These are phyloP conservation scores for Cacoxenus indagator DNA, from an alignment of 2,888 invertebrate genomes.

Conservation along the genomic window DNA sequence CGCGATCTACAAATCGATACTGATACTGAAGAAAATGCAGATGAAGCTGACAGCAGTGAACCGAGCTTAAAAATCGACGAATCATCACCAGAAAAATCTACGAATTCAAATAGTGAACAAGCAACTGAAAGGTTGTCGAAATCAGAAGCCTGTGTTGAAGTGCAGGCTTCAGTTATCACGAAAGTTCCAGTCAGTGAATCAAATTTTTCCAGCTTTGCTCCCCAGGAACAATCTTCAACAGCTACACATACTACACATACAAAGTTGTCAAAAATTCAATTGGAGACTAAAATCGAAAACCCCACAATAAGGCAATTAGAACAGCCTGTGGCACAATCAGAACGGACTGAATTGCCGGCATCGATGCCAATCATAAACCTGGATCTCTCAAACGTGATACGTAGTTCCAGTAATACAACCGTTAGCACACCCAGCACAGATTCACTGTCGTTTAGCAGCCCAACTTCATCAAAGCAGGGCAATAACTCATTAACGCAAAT, in stretches of 20 bases:
- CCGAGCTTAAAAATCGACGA: slow-evolving; percentile 66
- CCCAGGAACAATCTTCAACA: neutral
- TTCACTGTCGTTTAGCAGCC: slow-evolving; percentile 52
- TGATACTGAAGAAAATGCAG: slow-evolving; percentile 84
- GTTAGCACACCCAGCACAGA: slow-evolving; percentile 35
- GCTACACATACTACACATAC: neutral
- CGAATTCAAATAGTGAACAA: slow-evolving; percentile 11
- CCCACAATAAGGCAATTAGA: slow-evolving; percentile 63
- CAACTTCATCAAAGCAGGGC: slow-evolving; percentile 39
- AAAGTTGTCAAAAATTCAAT: slow-evolving; percentile 28
- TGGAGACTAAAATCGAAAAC: slow-evolving; percentile 68
- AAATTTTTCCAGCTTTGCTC: neutral
- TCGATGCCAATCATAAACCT: slow-evolving; percentile 49
- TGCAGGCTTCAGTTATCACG: slow-evolving; percentile 60
- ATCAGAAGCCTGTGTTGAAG: neutral
- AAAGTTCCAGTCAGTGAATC: slow-evolving; percentile 45
- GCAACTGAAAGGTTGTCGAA: neutral
- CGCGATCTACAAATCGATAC: slow-evolving; percentile 88
- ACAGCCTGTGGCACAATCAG: slow-evolving; percentile 66
- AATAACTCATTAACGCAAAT: slow-evolving; percentile 30
- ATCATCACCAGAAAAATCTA: slow-evolving; percentile 34
- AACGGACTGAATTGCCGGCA: slow-evolving; percentile 62
- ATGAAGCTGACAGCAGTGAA: slow-evolving; percentile 72
- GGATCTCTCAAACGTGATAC: slow-evolving; percentile 50
- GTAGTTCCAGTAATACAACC: slow-evolving; percentile 34